phyloP scores from a whole-genome alignment of 2,888 invertebrate genomes.

The Bembecia ichneumoniformis region DNA sequence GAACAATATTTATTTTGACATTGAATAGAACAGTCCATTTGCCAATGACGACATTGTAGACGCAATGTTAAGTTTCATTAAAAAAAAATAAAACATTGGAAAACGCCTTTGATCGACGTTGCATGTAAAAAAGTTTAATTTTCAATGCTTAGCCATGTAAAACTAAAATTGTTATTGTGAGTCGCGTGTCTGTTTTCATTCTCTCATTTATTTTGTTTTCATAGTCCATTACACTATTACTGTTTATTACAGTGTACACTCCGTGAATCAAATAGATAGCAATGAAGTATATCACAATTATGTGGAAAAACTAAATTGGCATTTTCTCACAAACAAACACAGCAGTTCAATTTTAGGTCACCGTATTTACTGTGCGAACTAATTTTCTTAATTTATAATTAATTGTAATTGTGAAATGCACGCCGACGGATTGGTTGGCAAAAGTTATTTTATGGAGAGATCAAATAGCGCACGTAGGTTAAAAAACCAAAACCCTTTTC shows the following conservation, averaged over 20 bases:
- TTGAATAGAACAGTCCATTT: not conserved
- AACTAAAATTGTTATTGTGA: not conserved
- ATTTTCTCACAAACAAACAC: too few species aligned
- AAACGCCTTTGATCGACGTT: not conserved
- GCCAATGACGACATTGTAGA: not conserved
- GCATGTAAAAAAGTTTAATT: slow-evolving; percentile 1
- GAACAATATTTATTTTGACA: not conserved
- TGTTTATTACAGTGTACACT: slow-evolving; percentile 27
- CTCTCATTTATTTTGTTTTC: slow-evolving; percentile 23
- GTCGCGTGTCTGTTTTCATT: slow-evolving; percentile 41
- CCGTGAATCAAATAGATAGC: slow-evolving; percentile 32
- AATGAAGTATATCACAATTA: not conserved
- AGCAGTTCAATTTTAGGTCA: too few species aligned
- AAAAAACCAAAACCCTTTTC: too few species aligned
- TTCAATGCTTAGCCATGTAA: slow-evolving; percentile 1
- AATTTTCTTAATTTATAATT: too few species aligned
- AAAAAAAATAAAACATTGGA: not conserved
- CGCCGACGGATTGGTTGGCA: too few species aligned
- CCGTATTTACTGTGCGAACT: too few species aligned
- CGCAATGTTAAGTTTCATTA: not conserved
- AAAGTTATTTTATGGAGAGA: too few species aligned
- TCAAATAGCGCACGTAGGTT: too few species aligned
- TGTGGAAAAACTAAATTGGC: too few species aligned
- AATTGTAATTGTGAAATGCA: too few species aligned
- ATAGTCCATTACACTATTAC: slow-evolving; percentile 40